Evolutionary conservation across 2,888 invertebrate genomes (phyloP).

Genomic region (Cyaniris semiargus): DNA sequence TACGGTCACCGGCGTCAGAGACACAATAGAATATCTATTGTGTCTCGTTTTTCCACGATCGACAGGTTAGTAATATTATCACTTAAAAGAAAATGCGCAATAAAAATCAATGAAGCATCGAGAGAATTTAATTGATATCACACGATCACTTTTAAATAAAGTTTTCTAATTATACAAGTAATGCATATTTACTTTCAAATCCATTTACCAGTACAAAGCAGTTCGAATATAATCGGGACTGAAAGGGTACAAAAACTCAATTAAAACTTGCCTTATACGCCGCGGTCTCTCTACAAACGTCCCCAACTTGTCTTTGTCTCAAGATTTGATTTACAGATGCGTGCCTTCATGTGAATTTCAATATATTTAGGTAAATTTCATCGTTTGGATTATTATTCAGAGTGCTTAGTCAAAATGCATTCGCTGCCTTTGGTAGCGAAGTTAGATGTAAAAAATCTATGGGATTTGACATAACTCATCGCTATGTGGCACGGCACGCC

Average conservation of each 20-base stretch:
- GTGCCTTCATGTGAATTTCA: not conserved
- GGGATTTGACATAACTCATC: too few relatives aligned
- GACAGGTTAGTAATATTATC: too few relatives aligned
- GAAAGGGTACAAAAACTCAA: slow-evolving; percentile 34
- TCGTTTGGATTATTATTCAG: not conserved
- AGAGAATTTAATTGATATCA: not conserved
- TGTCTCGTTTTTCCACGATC: too few relatives aligned
- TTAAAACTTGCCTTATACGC: slow-evolving; percentile 34
- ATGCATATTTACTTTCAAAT: not conserved
- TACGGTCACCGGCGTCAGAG: too few relatives aligned
- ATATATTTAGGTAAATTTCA: not conserved
- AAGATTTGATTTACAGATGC: slow-evolving; percentile 7
- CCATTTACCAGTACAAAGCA: not conserved
- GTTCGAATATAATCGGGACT: not conserved
- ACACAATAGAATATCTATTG: too few relatives aligned
- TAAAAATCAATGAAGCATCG: not conserved
- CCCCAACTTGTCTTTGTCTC: slow-evolving; percentile 8
- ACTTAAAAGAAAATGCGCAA: not conserved
- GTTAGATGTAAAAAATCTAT: too few relatives aligned
- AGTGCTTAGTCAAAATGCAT: not conserved
- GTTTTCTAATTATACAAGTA: not conserved
- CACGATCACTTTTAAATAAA: not conserved
- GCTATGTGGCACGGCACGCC: too few relatives aligned
- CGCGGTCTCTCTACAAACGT: not conserved
- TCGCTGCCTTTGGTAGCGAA: too few relatives aligned